These are phyloP conservation scores for Chouioia cunea DNA, from an alignment of 2,888 invertebrate genomes.

Conservation along the genomic window DNA sequence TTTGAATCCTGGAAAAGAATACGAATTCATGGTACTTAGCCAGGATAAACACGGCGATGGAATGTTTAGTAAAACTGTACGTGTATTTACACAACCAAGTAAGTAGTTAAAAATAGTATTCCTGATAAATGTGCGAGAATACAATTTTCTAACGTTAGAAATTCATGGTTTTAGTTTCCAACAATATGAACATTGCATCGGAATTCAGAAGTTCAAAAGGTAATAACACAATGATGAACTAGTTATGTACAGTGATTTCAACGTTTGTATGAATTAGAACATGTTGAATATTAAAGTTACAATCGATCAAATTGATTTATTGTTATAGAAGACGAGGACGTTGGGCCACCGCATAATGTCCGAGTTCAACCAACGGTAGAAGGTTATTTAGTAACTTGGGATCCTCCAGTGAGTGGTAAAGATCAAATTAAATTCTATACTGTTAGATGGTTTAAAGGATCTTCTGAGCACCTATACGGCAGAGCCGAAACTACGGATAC, in stretches of 20 bases:
- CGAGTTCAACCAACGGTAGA: conserved; percentile 78
- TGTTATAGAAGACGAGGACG: conserved; percentile 64
- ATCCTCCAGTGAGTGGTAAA: conserved; percentile 74
- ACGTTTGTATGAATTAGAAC: no score
- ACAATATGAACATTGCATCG: conserved; percentile 59
- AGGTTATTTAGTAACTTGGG: conserved; percentile 84
- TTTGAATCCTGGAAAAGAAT: conserved; percentile 81
- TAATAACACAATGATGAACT: conserved; percentile 38
- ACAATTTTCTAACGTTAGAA: not conserved
- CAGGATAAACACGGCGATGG: conserved; percentile 90
- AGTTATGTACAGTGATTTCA: not conserved
- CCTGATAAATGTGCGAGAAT: not conserved
- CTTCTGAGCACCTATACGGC: conserved; percentile 74
- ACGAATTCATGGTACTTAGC: conserved; percentile 92
- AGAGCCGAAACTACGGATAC: conserved; percentile 79
- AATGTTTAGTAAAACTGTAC: conserved; percentile 87
- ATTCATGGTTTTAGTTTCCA: conserved; percentile 51
- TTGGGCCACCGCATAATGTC: conserved; percentile 78
- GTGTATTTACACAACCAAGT: conserved; percentile 77
- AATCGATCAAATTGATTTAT: not conserved
- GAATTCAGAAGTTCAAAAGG: conserved; percentile 60
- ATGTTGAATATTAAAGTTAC: no score
- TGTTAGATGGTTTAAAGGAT: conserved; percentile 79
- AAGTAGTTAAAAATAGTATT: conserved; percentile 26
- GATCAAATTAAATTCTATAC: conserved; percentile 75